phyloP scores from a whole-genome alignment of 2,113 vertebrate species.

The Dasyornis broadbenti region DNA sequence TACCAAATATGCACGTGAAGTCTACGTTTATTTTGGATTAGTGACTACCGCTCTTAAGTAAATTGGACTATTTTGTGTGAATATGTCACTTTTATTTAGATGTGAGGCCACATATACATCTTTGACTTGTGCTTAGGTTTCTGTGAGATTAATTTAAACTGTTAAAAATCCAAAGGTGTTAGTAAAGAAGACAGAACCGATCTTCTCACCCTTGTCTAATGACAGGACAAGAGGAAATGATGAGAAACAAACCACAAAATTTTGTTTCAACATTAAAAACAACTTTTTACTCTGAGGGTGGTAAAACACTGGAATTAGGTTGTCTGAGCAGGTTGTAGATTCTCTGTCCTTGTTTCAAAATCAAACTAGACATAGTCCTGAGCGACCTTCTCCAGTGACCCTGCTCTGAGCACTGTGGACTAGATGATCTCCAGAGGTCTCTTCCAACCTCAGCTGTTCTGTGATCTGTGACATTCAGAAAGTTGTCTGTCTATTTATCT shows the following conservation, averaged over 20 bases:
- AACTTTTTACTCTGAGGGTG: not conserved
- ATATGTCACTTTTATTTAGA: not conserved
- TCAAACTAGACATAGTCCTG: not conserved
- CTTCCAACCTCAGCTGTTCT: too few species aligned
- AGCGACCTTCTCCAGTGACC: not conserved
- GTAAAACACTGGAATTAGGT: not conserved
- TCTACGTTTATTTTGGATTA: not conserved
- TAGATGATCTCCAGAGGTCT: too few species aligned
- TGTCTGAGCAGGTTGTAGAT: not conserved
- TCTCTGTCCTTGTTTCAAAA: not conserved
- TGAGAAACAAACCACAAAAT: not conserved
- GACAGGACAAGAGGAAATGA: not conserved
- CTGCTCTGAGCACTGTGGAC: too few species aligned
- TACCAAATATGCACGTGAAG: not conserved
- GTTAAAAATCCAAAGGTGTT: not conserved
- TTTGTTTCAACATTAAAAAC: not conserved
- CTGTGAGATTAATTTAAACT: not conserved
- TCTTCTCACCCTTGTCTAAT: not conserved
- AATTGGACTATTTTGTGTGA: not conserved
- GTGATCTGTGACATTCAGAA: too few species aligned
- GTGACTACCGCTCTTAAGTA: not conserved
- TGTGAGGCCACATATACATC: not conserved
- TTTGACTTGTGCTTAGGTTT: not conserved
- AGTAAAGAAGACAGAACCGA: not conserved
- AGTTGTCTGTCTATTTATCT: fast-evolving